A percentile compares a stretch with the other conserved stretches of the same genome.
These are phyloP conservation scores for Dinothrombium tinctorium DNA, from an alignment of 1,140 invertebrate genomes.

Conservation along the genomic window DNA sequence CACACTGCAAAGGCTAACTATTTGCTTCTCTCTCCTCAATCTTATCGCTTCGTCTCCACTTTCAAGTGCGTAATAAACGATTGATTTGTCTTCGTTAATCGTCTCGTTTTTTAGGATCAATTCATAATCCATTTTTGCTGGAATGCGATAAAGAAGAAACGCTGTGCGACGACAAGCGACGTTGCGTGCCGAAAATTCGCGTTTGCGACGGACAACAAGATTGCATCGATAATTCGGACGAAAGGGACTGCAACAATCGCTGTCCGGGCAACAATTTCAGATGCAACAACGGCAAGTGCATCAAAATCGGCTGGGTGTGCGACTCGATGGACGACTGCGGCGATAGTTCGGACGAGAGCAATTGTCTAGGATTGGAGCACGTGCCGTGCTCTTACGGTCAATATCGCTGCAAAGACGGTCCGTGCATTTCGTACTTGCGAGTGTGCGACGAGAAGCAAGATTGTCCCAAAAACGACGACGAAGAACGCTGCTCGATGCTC, in stretches of 20 bases:
- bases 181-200: neutral
- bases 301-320: conserved; percentile 79
- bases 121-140: too few species aligned
- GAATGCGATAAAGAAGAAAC: conserved; percentile 2
- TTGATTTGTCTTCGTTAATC: too few species aligned
- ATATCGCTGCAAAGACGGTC: neutral
- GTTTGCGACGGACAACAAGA: conserved; percentile 2
- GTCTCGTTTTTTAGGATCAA: too few species aligned
- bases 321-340: conserved; percentile 87
- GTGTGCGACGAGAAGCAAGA: neutral
- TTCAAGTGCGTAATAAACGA: too few species aligned
- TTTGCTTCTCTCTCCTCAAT: too few species aligned
- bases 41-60: too few species aligned
- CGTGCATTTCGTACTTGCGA: neutral
- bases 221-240: conserved; percentile 3
- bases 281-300: conserved; percentile 77
- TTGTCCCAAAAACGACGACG: neutral
- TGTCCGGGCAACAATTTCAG: conserved; percentile 41
- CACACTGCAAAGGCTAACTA: too few species aligned
- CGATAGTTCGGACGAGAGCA: conserved; percentile 66
- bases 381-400: neutral
- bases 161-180: neutral
- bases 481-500: neutral
- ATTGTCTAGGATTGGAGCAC: conserved; percentile 28
- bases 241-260: neutral